Evolutionary conservation across 92 coral and sea anemone species (phyloP).

Genomic region (Isaurus tuberculatus): DNA sequence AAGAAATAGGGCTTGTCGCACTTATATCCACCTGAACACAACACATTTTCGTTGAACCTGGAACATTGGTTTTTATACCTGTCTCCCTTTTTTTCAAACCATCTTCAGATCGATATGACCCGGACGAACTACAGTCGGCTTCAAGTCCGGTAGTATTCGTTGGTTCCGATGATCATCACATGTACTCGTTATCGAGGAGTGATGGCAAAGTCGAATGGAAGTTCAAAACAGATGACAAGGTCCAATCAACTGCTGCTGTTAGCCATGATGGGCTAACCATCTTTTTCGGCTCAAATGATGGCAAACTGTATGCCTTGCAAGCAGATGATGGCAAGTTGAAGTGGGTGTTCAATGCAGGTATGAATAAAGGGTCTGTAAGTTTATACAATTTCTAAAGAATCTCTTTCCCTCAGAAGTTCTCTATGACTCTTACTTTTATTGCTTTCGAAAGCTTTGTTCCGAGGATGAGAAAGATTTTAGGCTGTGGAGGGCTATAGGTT

Average conservation of each 20-base stretch:
- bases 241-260: slow-evolving; percentile 70
- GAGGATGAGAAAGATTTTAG: no score
- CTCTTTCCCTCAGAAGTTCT: no score
- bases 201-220: slow-evolving; percentile 76
- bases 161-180: slow-evolving; percentile 83
- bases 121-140: slow-evolving; percentile 8
- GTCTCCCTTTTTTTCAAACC: neutral
- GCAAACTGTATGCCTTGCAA: slow-evolving; percentile 67
- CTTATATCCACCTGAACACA: no score
- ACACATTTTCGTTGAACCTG: no score
- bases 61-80: neutral
- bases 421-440: no score
- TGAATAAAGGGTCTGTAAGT: neutral
- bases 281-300: slow-evolving; percentile 79
- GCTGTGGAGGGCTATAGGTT: no score
- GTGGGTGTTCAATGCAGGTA: slow-evolving; percentile 60
- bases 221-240: slow-evolving; percentile 72
- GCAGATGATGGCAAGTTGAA: slow-evolving; percentile 66
- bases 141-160: slow-evolving; percentile 67
- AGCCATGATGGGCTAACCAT: slow-evolving; percentile 73
- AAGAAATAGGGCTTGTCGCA: no score
- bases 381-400: no score
- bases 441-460: no score
- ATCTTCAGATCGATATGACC: slow-evolving; percentile 2
- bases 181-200: slow-evolving; percentile 70